phyloP scores from a whole-genome alignment of 2,113 vertebrate species.

The Rhynchopsitta pachyrhyncha region DNA sequence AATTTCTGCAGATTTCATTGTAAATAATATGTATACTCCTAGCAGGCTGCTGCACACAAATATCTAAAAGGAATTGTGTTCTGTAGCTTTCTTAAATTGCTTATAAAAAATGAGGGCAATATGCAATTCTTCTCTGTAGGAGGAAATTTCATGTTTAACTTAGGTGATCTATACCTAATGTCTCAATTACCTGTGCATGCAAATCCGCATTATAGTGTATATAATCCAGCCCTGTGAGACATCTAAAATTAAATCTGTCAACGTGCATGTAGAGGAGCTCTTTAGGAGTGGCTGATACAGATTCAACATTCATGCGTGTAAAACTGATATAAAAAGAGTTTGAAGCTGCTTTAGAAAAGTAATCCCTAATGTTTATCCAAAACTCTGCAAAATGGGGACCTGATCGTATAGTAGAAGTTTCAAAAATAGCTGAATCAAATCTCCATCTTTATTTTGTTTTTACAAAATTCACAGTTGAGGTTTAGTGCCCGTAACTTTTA shows the following conservation, averaged over 20 bases:
- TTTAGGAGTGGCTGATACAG: not conserved
- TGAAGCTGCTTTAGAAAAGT: not conserved
- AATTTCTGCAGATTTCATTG: not conserved
- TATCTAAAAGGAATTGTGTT: not conserved
- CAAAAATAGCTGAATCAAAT: not conserved
- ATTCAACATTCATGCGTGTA: constrained; percentile 4
- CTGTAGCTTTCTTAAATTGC: not conserved
- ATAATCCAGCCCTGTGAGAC: constrained; percentile 28
- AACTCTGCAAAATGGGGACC: not conserved
- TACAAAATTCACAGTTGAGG: not conserved
- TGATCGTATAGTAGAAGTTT: not conserved
- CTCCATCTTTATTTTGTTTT: not conserved
- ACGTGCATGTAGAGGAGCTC: not conserved
- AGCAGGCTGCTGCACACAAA: not conserved
- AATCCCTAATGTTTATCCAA: not conserved
- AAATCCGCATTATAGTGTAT: not conserved
- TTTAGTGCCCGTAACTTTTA: not conserved
- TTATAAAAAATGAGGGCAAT: not conserved
- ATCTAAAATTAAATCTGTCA: constrained; percentile 58
- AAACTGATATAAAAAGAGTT: not conserved
- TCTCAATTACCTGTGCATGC: constrained; percentile 59
- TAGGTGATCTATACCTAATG: constrained; percentile 30
- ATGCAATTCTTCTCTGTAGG: not conserved
- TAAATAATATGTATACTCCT: not conserved
- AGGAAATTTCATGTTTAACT: constrained; percentile 52